Conservation (phyloP, 2,888 invertebrate species). For the Oxytorus armatus region DNA sequence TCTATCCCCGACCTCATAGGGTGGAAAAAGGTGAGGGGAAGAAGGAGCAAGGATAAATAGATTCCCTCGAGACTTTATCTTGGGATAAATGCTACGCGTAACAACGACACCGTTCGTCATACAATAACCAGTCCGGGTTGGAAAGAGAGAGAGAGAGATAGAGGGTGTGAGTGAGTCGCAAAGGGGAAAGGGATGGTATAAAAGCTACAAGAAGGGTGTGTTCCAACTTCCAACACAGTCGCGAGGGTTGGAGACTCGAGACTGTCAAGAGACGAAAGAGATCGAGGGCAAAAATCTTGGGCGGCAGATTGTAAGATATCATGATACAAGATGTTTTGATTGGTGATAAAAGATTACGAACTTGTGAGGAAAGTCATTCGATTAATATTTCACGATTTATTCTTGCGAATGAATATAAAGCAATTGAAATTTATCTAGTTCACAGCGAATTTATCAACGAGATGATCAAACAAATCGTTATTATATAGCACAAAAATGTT, state of each 20-base stretch:
- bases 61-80: conserved; percentile 76
- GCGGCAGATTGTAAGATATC: conserved; percentile 27
- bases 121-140: conserved; percentile 55
- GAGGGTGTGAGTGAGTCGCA: conserved; percentile 34
- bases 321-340: conserved; percentile 3
- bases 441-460: too few species aligned
- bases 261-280: conserved; percentile 42
- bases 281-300: conserved; percentile 48
- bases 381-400: too few species aligned
- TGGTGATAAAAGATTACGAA: neutral
- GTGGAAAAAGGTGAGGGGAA: conserved; percentile 9
- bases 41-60: conserved; percentile 57
- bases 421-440: too few species aligned
- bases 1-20: conserved; percentile 69
- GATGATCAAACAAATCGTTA: too few species aligned
- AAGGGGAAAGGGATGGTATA: conserved; percentile 28
- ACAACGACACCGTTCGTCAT: conserved; percentile 81
- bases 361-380: neutral
- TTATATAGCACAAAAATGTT: too few species aligned
- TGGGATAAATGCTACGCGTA: conserved; percentile 76
- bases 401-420: too few species aligned
- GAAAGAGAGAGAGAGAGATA: conserved; percentile 32
- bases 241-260: conserved; percentile 39
- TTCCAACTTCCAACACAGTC: conserved; percentile 17
- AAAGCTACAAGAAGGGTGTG: conserved; percentile 34